These are phyloP conservation scores for Augiades crinisus DNA, from an alignment of 2,888 invertebrate genomes.

Conservation along the genomic window DNA sequence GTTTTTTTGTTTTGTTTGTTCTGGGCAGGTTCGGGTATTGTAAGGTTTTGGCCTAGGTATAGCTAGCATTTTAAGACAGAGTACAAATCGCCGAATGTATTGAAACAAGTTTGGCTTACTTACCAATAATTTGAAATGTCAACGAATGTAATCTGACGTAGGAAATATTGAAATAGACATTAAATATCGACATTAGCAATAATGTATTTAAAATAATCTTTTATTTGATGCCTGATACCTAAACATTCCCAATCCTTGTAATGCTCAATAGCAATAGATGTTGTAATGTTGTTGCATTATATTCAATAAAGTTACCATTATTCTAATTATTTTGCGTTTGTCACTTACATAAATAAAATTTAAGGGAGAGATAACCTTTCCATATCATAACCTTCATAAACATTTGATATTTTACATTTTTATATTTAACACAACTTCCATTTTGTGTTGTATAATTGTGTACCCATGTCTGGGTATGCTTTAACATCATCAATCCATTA, in stretches of 20 bases:
- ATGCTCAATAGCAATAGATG: slow-evolving; percentile 11
- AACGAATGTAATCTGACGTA: slow-evolving; percentile 82
- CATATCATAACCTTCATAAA: no score
- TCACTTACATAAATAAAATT: background rate
- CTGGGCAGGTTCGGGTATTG: slow-evolving; percentile 81
- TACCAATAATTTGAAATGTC: slow-evolving; percentile 78
- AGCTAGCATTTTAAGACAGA: slow-evolving; percentile 79
- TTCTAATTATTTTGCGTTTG: slow-evolving; percentile 14
- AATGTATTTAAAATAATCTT: slow-evolving; percentile 60
- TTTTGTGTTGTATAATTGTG: no score
- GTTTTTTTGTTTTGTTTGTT: slow-evolving; percentile 64
- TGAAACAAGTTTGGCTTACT: slow-evolving; percentile 76
- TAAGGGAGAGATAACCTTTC: no score
- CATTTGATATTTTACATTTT: no score
- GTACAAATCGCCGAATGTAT: slow-evolving; percentile 78
- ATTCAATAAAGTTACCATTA: slow-evolving; percentile 23
- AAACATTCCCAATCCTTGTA: slow-evolving; percentile 23
- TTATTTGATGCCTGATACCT: slow-evolving; percentile 35
- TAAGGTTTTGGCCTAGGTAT: slow-evolving; percentile 82
- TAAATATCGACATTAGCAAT: slow-evolving; percentile 82
- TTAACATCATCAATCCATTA: no score
- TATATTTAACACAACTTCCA: no score
- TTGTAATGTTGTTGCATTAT: slow-evolving; percentile 18
- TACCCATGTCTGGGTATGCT: no score
- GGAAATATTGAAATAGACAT: slow-evolving; percentile 78